Percentiles rank a stretch among this genome's conserved stretches.
Conservation (phyloP, 2,113 vertebrate species). For the Ciconia maguari region DNA sequence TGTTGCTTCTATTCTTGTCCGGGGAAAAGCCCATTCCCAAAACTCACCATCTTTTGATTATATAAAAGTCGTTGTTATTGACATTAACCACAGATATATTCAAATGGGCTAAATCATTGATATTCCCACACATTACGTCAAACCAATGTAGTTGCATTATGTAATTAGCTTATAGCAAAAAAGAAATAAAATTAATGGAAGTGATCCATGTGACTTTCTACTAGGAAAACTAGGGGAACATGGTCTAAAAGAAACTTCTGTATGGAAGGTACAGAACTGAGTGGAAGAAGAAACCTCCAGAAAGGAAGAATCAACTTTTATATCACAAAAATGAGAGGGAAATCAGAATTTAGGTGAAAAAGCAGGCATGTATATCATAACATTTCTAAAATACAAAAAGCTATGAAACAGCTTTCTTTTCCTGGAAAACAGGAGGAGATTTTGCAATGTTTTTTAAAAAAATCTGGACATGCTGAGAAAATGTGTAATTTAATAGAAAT, state of each 20-base stretch:
- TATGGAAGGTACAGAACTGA: not conserved
- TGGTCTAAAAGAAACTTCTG: not conserved
- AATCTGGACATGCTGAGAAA: not conserved
- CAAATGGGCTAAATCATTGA: not conserved
- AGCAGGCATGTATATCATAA: not conserved
- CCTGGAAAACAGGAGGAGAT: not conserved
- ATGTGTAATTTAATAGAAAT: not conserved
- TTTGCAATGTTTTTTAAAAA: not conserved
- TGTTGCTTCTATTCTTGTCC: not conserved
- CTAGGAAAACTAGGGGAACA: not conserved
- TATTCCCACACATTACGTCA: not conserved
- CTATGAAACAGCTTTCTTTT: not conserved
- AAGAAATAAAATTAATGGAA: not conserved
- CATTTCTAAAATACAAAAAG: not conserved
- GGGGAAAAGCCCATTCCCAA: not conserved
- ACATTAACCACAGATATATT: not conserved
- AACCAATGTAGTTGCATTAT: not conserved
- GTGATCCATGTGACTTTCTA: not conserved
- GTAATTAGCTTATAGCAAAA: not conserved
- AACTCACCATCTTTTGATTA: not conserved
- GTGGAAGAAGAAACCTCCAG: not conserved
- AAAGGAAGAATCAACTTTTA: not conserved
- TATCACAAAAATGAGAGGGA: not conserved
- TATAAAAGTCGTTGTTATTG: not conserved
- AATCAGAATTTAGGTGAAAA: not conserved